Evolutionary conservation across 2,888 invertebrate genomes (phyloP).

Genomic region (Eupithecia vulgata): DNA sequence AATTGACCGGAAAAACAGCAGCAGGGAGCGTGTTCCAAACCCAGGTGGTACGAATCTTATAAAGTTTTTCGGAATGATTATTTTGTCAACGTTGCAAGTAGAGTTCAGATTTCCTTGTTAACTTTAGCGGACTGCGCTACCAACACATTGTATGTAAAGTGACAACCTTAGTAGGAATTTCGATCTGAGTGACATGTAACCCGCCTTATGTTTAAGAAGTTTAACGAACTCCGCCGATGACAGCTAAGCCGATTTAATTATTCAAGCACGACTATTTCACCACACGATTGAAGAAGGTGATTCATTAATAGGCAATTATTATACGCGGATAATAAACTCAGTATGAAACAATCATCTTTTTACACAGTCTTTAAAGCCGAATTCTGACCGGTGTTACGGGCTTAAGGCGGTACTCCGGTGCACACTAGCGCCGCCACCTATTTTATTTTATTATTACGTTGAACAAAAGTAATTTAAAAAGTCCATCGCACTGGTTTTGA

Average conservation of each 20-base stretch:
- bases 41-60: too few relatives aligned
- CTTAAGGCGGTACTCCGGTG: too few relatives aligned
- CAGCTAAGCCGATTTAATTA: conserved; percentile 45
- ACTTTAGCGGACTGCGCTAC: conserved; percentile 71
- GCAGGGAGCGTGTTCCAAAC: too few relatives aligned
- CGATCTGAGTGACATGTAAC: conserved; percentile 38
- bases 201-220: conserved; percentile 41
- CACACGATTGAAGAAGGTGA: conserved; percentile 32
- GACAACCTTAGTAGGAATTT: conserved; percentile 59
- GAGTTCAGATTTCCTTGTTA: conserved; percentile 44
- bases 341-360: conserved; percentile 27
- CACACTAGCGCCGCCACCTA: too few relatives aligned
- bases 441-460: too few relatives aligned
- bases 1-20: too few relatives aligned
- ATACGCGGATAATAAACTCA: conserved; percentile 23
- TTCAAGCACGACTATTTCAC: conserved; percentile 33
- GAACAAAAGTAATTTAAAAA: too few relatives aligned
- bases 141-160: conserved; percentile 78
- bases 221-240: conserved; percentile 42
- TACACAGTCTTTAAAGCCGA: not conserved
- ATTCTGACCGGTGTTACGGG: not conserved
- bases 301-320: conserved; percentile 35
- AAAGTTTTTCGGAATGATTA: conserved; percentile 27
- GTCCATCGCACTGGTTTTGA: too few relatives aligned
- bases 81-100: conserved; percentile 29